These are phyloP conservation scores for Circaetus cinerascens DNA, from an alignment of 2,113 vertebrate genomes.

Conservation along the genomic window DNA sequence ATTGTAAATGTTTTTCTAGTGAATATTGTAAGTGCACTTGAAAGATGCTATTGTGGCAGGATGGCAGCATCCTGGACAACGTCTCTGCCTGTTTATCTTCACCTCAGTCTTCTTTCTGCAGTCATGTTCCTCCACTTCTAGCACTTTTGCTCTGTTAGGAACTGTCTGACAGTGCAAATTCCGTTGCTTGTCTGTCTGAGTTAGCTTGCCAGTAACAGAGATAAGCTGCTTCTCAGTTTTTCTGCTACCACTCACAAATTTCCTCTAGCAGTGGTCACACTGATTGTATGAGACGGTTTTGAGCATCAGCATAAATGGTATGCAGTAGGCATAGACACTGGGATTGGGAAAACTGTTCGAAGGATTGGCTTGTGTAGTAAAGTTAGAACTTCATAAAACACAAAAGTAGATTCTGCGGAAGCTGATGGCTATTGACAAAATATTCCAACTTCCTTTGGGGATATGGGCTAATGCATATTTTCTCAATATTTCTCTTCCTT, in stretches of 20 bases:
- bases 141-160: not conserved
- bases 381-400: not conserved
- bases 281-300: not conserved
- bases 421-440: not conserved
- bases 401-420: not conserved
- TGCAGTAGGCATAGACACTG: not conserved
- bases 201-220: not conserved
- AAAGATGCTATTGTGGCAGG: fast-evolving
- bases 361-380: not conserved
- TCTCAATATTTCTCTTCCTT: not conserved
- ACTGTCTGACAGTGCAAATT: not conserved
- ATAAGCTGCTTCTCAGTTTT: not conserved
- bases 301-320: not conserved
- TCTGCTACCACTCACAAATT: not conserved
- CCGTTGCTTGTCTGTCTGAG: not conserved
- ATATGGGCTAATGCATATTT: not conserved
- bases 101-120: not conserved
- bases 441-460: not conserved
- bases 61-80: not conserved
- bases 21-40: not conserved
- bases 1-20: not conserved
- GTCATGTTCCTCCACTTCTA: not conserved
- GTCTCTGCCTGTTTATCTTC: not conserved
- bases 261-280: not conserved
- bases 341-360: not conserved